Conservation (phyloP, 2,113 vertebrate species). For the Corythornis cristatus region DNA sequence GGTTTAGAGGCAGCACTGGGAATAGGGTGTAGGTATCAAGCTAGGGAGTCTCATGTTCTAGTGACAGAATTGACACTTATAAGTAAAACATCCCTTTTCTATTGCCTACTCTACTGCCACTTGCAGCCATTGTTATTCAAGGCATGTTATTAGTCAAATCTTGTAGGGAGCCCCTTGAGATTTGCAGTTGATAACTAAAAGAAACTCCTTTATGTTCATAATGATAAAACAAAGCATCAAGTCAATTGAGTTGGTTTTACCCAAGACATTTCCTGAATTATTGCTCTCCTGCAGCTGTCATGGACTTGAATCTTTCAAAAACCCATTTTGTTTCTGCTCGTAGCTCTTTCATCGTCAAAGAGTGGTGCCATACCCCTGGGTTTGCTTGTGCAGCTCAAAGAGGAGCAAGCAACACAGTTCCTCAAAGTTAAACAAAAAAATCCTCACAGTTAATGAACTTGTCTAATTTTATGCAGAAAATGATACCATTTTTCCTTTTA, state of each 20-base stretch:
- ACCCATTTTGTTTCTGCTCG: conserved; percentile 66
- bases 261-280: conserved; percentile 68
- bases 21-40: neutral
- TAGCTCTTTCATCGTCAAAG: conserved; percentile 44
- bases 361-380: conserved; percentile 57
- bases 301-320: conserved; percentile 69
- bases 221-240: conserved; percentile 75
- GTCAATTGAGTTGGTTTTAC: conserved; percentile 67
- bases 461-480: conserved; percentile 71
- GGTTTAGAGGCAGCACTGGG: neutral
- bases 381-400: conserved; percentile 61
- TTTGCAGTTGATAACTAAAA: conserved; percentile 73
- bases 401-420: neutral
- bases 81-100: neutral
- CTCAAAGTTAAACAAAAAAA: conserved; percentile 66
- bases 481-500: conserved; percentile 26
- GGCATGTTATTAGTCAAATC: conserved; percentile 48
- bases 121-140: conserved; percentile 62
- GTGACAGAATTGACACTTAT: neutral
- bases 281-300: conserved; percentile 70
- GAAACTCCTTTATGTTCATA: conserved; percentile 73
- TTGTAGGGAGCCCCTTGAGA: conserved; percentile 56
- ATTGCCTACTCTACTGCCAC: neutral
- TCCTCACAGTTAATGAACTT: conserved; percentile 63
- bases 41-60: neutral